Evolutionary conservation across 2,113 vertebrate species (phyloP).

Genomic region (Panthera uncia): DNA sequence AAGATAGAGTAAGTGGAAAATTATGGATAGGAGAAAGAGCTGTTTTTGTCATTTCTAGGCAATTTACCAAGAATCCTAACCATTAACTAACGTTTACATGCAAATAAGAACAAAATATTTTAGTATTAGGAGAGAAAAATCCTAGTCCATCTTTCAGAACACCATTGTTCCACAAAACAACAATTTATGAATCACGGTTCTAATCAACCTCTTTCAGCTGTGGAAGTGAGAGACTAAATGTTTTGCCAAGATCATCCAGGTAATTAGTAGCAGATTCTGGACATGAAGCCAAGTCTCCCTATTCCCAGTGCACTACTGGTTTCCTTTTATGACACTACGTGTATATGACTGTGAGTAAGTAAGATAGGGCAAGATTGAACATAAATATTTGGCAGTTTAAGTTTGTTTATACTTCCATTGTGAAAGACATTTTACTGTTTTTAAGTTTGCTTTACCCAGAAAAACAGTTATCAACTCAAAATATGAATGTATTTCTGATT

Average conservation of each 20-base stretch:
- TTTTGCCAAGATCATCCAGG: background rate
- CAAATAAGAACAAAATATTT: constrained; percentile 18
- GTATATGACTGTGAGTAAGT: background rate
- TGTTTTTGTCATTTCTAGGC: background rate
- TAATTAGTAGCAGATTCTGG: background rate
- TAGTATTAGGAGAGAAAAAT: constrained; percentile 21
- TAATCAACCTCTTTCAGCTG: background rate
- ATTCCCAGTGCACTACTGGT: background rate
- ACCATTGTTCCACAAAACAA: background rate
- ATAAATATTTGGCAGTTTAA: background rate
- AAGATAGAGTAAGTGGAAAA: background rate
- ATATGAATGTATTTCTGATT: background rate
- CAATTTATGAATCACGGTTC: background rate
- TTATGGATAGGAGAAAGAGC: background rate
- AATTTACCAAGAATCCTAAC: background rate
- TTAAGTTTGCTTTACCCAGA: background rate
- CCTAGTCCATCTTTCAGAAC: background rate
- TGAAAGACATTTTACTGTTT: background rate
- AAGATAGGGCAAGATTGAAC: background rate
- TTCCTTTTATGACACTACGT: background rate
- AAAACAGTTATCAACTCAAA: constrained; percentile 44
- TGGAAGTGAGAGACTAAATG: background rate
- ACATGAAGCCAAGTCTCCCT: background rate
- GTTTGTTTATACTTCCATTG: constrained; percentile 2
- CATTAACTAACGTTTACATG: background rate